Percentiles rank a stretch among this genome's conserved stretches.
These are phyloP conservation scores for Osmoderma eremita DNA, from an alignment of 2,888 invertebrate species.

Conservation along the genomic window DNA sequence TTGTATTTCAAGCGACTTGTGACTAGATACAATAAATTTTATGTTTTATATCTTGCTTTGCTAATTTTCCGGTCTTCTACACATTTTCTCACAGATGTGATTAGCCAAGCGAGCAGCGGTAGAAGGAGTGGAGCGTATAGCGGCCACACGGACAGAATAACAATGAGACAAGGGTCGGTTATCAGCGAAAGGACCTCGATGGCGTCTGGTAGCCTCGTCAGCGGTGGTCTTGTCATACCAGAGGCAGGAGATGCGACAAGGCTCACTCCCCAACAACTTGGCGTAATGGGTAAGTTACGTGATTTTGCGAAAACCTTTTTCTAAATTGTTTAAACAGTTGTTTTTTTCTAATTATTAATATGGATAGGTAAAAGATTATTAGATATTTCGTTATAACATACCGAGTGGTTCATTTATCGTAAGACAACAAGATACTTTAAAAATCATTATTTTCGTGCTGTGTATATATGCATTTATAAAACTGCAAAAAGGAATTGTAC, in stretches of 20 bases:
- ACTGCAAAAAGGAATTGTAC: no score
- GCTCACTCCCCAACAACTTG: constrained; percentile 86
- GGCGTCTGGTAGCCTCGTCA: constrained; percentile 74
- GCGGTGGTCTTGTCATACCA: constrained; percentile 62
- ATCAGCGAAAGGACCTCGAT: constrained; percentile 75
- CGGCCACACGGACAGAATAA: constrained; percentile 57
- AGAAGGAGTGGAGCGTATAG: constrained; percentile 68
- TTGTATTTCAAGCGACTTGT: background rate
- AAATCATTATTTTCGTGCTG: no score
- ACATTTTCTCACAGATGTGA: constrained; percentile 63
- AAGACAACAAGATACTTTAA: no score
- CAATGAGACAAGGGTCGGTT: constrained; percentile 65
- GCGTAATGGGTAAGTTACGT: constrained; percentile 82
- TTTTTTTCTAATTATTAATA: no score
- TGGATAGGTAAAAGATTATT: no score
- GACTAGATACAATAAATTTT: constrained; percentile 19
- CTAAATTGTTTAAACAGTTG: no score
- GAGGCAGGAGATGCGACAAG: constrained; percentile 69
- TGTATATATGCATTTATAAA: no score
- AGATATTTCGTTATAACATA: no score
- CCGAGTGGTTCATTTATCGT: no score
- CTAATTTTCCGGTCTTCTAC: constrained; percentile 16
- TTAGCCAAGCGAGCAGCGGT: constrained; percentile 74
- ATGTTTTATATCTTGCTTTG: constrained; percentile 4
- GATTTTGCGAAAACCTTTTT: background rate